Base-by-base conservation (phyloP, 1,140 invertebrate genomes). In the Hycleus phaleratus region DNA sequence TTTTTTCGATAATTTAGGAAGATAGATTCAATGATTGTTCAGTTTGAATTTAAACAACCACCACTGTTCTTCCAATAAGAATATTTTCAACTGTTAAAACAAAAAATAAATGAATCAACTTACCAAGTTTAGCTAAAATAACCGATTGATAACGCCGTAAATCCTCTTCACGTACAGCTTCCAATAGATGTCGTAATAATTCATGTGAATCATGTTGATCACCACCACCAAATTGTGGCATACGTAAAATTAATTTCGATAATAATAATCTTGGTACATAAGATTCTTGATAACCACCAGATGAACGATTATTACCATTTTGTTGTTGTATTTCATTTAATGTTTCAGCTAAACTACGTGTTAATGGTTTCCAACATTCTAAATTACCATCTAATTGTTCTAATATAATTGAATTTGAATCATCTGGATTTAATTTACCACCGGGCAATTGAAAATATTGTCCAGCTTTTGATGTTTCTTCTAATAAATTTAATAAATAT, bases 181-280 rank as follows among this genome's bases (percentile, higher is more conserved):
- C 93, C 26, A 97, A 73, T 26, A 97, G 75, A 77, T 94, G 90
- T 51, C 94, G 76, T 6, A 99, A 77, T 48, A 98, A 73, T 74
- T 99, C 96, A 70, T 98, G 96, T 7, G 95, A 86, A 76, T 99
- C 96, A 70, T 98, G 95, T 72, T 98, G 95, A 64, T 93, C 89
- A 26, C 86, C 93, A n/a, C 92, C 91, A 56, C 86, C 85, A 73
- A 97, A 98, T 69, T 94, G 86, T 0, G 88, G 81, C 61, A 82
- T 81, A 71, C 88, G 90, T 68, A 82, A 81, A 56, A 83, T 86
- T n/a, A 95, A 78, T 60, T 84, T 82, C 39, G 81, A 81, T 46
- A 95, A 85, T 11, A 95, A 77, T 53, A 83, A 80, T 38, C 77
- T 76, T 2, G 93, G 92, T 43, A 77, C 86, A 61, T 86, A 85